phyloP scores from a whole-genome alignment of 2,113 vertebrate genomes.

The Trinectes maculatus region DNA sequence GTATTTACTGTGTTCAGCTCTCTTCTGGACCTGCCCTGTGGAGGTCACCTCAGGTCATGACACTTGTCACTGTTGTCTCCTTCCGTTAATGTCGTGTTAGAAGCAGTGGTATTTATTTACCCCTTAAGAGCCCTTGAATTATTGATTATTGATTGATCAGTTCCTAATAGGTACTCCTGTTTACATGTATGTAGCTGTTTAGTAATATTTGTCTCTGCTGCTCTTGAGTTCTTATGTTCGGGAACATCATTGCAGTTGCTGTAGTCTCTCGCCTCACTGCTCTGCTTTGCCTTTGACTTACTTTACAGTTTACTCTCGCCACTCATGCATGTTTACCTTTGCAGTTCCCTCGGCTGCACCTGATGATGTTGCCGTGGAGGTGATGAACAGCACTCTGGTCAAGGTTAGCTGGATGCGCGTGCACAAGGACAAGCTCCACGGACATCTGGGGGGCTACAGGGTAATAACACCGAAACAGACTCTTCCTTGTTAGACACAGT shows the following conservation, averaged over 20 bases:
- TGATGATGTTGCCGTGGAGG: constrained; percentile 82
- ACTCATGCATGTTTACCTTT: constrained; percentile 56
- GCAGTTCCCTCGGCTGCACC: constrained; percentile 92
- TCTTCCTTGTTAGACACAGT: constrained; percentile 68
- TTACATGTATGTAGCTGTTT: neutral
- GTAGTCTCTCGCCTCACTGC: neutral
- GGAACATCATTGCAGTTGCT: neutral
- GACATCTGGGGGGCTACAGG: constrained; percentile 95
- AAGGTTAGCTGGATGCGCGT: constrained; percentile 90
- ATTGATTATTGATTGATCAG: neutral
- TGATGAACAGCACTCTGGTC: constrained; percentile 89
- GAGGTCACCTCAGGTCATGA: constrained; percentile 77
- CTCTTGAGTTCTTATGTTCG: neutral
- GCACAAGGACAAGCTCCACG: constrained; percentile 91
- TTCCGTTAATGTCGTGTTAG: neutral
- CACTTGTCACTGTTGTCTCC: constrained; percentile 33
- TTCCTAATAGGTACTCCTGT: neutral
- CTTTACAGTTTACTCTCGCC: constrained; percentile 2
- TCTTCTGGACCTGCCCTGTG: constrained; percentile 80
- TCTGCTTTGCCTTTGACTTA: constrained; percentile 10
- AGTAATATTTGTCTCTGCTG: constrained; percentile 1
- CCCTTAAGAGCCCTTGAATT: constrained; percentile 7
- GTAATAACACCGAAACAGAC: constrained; percentile 80
- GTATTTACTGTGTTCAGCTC: constrained; percentile 74
- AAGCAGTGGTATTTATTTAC: neutral